A percentile compares a stretch with the other conserved stretches of the same genome.
Evolutionary conservation across 30 jellyfish, hydroid and myxozoan genomes (phyloP).

Genomic region (Pseudorhiza aurosa): DNA sequence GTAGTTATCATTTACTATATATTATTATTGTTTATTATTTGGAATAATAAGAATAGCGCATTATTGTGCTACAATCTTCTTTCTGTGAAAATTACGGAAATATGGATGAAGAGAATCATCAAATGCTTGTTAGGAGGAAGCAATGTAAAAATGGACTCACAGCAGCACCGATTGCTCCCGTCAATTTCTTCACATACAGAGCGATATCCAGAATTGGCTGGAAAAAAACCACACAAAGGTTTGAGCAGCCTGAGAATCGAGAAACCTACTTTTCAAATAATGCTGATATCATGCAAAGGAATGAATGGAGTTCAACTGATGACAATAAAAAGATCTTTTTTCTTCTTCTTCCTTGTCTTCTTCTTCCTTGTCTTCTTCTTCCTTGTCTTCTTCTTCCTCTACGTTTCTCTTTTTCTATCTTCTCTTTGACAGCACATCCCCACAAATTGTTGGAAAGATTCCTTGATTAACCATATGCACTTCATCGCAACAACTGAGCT

Average conservation of each 20-base stretch:
- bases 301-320: not conserved
- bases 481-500: too few species aligned
- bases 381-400: too few species aligned
- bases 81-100: too few species aligned
- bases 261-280: not conserved
- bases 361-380: too few species aligned
- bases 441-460: too few species aligned
- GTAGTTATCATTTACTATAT: not conserved
- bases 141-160: conserved; percentile 16
- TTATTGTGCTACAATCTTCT: too few species aligned
- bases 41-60: not conserved
- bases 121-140: not conserved
- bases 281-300: not conserved
- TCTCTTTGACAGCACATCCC: too few species aligned
- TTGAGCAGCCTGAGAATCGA: not conserved
- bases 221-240: not conserved
- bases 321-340: not conserved
- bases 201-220: conserved; percentile 91
- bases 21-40: not conserved
- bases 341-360: too few species aligned
- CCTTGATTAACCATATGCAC: too few species aligned
- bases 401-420: too few species aligned
- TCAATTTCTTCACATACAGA: conserved; percentile 79
- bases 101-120: too few species aligned
- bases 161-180: conserved; percentile 77